These are phyloP conservation scores for Hylaeus anthracinus DNA, from an alignment of 1,140 invertebrate species.

Conservation along the genomic window DNA sequence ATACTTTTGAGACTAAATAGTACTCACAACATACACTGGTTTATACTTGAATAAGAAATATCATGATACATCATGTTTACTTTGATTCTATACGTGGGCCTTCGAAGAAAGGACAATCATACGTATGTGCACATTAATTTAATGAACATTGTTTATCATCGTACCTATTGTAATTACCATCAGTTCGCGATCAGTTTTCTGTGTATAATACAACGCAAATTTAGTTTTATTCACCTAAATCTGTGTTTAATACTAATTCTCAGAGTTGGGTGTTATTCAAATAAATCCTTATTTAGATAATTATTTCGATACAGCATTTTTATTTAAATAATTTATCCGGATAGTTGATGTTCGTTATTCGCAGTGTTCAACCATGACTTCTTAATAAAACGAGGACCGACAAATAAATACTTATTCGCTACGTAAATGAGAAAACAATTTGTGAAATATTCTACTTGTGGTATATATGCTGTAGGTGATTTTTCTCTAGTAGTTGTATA, in stretches of 20 bases:
- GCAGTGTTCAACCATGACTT: too few species aligned
- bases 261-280: too few species aligned
- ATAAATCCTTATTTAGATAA: too few species aligned
- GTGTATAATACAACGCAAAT: slow-evolving; percentile 23
- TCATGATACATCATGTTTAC: slow-evolving; percentile 10
- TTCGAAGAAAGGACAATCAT: background rate
- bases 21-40: slow-evolving; percentile 8
- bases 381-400: too few species aligned
- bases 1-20: slow-evolving; percentile 7
- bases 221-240: slow-evolving; percentile 14
- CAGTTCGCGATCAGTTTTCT: slow-evolving; percentile 1
- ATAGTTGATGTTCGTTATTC: too few species aligned
- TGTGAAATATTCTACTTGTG: too few species aligned
- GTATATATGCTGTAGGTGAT: too few species aligned
- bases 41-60: background rate
- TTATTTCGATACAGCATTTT: too few species aligned
- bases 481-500: too few species aligned
- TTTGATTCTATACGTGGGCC: background rate
- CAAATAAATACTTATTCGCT: too few species aligned
- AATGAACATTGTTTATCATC: background rate
- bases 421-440: too few species aligned
- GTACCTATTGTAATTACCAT: slow-evolving; percentile 2
- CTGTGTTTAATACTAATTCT: slow-evolving; percentile 12
- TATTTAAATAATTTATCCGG: too few species aligned
- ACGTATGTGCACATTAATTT: background rate